Conservation (phyloP, 2,113 vertebrate species). For the Eudyptes chrysolophus region DNA sequence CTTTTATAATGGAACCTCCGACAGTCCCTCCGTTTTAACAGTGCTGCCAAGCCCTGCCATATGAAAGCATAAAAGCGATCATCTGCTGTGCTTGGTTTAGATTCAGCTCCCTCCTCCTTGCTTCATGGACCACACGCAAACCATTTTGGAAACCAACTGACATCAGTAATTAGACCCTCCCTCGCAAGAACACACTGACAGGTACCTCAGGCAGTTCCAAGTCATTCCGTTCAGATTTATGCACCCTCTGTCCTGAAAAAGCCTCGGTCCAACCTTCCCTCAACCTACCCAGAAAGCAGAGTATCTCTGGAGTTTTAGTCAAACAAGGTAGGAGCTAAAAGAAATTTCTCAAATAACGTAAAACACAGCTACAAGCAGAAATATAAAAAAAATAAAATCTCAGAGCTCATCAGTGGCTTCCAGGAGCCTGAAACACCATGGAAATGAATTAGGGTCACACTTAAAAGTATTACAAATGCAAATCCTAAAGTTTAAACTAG, state of each 20-base stretch:
- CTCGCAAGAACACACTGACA: slow-evolving; percentile 27
- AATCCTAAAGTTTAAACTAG: not conserved
- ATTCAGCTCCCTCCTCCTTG: slow-evolving; percentile 11
- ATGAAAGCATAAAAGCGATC: not conserved
- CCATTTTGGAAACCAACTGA: slow-evolving; percentile 3
- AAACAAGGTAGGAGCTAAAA: not conserved
- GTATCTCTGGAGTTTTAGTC: not conserved
- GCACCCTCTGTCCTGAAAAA: slow-evolving; percentile 41
- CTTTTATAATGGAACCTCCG: not conserved
- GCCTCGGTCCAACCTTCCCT: not conserved
- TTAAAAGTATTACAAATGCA: not conserved
- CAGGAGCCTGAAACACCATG: not conserved
- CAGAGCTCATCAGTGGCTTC: not conserved
- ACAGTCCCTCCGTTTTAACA: not conserved
- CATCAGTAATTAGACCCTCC: slow-evolving; percentile 49
- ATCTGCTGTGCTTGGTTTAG: slow-evolving; percentile 22
- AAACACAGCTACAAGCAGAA: not conserved
- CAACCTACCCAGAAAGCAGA: slow-evolving; percentile 43
- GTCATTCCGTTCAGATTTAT: not conserved
- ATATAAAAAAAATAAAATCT: not conserved
- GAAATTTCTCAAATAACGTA: not conserved
- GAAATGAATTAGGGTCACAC: not conserved
- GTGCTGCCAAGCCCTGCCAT: not conserved
- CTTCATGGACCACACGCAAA: not conserved
- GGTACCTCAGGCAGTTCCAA: slow-evolving; percentile 51